phyloP scores from a whole-genome alignment of 2,797 vertebrate species.

The Molossus molossus region DNA sequence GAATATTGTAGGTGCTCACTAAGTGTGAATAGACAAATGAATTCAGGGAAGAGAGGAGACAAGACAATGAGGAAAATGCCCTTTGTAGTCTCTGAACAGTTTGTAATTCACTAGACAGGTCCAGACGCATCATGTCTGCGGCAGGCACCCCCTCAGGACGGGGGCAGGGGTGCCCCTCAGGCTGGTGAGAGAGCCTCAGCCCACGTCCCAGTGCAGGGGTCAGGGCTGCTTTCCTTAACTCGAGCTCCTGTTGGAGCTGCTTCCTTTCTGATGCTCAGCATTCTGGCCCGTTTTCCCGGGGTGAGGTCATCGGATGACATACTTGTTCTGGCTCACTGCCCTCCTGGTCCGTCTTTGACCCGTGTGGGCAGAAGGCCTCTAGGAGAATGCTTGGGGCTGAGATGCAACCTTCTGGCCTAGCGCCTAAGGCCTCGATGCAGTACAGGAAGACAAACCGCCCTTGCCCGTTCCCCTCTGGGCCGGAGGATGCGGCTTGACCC shows the following conservation, averaged over 20 bases:
- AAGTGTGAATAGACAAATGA: slow-evolving; percentile 30
- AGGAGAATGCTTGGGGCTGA: not conserved
- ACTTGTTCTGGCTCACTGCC: slow-evolving; percentile 12
- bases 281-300: not conserved
- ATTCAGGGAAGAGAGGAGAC: not conserved
- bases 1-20: not conserved
- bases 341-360: slow-evolving; percentile 13
- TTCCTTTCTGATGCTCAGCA: not conserved
- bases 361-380: not conserved
- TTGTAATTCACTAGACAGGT: not conserved
- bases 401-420: not conserved
- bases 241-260: not conserved
- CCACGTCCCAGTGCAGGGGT: not conserved
- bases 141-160: not conserved
- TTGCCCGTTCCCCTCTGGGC: not conserved
- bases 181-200: not conserved
- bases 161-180: no score
- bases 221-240: not conserved
- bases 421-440: not conserved
- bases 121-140: not conserved
- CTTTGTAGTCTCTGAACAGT: not conserved
- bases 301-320: slow-evolving; percentile 52
- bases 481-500: not conserved
- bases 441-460: no score
- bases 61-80: not conserved